Evolutionary conservation across 2,113 vertebrate species (phyloP).

Genomic region (Chloropsis cyanopogon): DNA sequence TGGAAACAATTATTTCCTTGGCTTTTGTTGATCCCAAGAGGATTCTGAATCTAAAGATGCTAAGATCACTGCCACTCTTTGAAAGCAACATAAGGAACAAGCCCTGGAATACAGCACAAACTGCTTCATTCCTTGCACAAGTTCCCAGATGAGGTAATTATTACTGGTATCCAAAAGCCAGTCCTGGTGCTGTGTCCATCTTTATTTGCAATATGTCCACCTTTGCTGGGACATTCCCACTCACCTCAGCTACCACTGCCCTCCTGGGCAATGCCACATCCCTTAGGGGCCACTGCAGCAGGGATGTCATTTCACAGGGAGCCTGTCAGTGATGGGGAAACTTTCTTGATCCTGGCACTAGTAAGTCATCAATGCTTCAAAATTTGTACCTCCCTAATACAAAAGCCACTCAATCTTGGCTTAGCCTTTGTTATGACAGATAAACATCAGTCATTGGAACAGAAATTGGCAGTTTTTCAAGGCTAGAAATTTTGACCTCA

Average conservation of each 20-base stretch:
- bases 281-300: not conserved
- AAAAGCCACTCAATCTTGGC: slow-evolving; percentile 3
- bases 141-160: not conserved
- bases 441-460: slow-evolving; percentile 12
- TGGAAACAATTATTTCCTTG: not conserved
- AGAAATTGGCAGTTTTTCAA: not conserved
- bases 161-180: not conserved
- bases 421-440: not conserved
- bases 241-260: not conserved
- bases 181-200: not conserved
- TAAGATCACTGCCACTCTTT: not conserved
- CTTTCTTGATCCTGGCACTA: not conserved
- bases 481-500: slow-evolving; percentile 21
- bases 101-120: not conserved
- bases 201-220: not conserved
- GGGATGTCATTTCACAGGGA: not conserved
- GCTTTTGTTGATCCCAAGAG: not conserved
- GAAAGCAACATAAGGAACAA: not conserved
- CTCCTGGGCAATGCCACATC: not conserved
- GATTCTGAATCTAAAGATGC: not conserved
- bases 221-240: not conserved
- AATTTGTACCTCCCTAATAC: not conserved
- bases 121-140: not conserved
- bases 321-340: not conserved
- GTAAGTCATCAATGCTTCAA: not conserved